Conservation (phyloP, 2,888 invertebrate genomes). For the Didymodactylos carnosus region DNA sequence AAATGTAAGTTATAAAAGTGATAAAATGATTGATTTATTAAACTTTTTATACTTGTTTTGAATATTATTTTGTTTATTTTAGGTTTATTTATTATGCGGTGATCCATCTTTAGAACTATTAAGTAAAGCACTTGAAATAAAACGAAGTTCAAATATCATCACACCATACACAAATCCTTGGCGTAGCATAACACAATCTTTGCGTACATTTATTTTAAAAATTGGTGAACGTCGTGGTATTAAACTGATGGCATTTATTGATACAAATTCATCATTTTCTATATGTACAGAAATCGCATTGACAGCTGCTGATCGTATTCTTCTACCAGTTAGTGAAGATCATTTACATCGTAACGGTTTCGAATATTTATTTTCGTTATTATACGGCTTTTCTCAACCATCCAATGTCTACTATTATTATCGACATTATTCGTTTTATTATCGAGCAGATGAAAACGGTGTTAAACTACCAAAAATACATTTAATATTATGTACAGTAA, state of each 20-base stretch:
- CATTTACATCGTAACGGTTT: slow-evolving; percentile 13
- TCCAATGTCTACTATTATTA: slow-evolving; percentile 11
- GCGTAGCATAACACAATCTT: slow-evolving; percentile 5
- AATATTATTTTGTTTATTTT: background rate
- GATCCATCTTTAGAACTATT: slow-evolving; percentile 11
- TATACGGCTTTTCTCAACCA: slow-evolving; percentile 8
- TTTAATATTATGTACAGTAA: background rate
- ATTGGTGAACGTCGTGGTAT: slow-evolving; percentile 11
- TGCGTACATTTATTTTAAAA: slow-evolving; percentile 3
- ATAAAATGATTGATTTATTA: background rate
- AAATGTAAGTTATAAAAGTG: background rate
- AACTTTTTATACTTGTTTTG: too few relatives aligned
- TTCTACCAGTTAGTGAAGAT: slow-evolving; percentile 10
- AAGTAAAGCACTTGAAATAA: slow-evolving; percentile 5
- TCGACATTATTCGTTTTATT: slow-evolving; percentile 9
- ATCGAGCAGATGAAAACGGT: background rate
- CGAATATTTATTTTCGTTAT: slow-evolving; percentile 4
- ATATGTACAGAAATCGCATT: slow-evolving; percentile 12
- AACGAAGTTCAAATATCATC: background rate
- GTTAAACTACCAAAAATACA: slow-evolving; percentile 8
- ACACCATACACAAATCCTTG: background rate
- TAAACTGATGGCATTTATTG: slow-evolving; percentile 8
- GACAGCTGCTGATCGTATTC: slow-evolving; percentile 3
- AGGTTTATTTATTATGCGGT: slow-evolving; percentile 12
- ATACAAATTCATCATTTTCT: slow-evolving; percentile 7